phyloP scores from a whole-genome alignment of 2,113 vertebrate species.

The Panthera leo region DNA sequence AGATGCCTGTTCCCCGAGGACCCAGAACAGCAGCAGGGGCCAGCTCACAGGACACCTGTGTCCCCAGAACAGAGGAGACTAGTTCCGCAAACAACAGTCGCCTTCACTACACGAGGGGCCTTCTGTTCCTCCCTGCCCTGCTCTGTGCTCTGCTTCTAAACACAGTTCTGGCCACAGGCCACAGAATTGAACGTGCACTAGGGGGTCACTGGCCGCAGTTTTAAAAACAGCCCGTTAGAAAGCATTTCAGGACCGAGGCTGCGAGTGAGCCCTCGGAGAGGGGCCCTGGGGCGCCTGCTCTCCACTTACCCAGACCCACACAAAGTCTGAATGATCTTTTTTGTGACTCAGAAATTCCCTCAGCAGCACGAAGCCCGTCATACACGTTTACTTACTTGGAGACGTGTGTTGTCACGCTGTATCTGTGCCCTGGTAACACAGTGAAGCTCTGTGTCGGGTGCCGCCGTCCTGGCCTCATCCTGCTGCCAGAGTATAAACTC shows the following conservation, averaged over 20 bases:
- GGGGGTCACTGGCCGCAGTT: not conserved
- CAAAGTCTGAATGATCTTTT: not conserved
- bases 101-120: not conserved
- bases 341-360: not conserved
- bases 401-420: fast-evolving
- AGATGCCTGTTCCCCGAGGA: not conserved
- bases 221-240: no score
- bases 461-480: no score
- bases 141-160: not conserved
- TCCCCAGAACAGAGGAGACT: no score
- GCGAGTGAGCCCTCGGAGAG: not conserved
- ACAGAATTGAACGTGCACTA: no score
- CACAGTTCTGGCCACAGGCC: no score
- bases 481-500: not conserved
- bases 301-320: not conserved
- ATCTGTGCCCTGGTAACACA: not conserved
- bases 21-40: not conserved
- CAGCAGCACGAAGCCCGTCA: not conserved
- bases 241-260: no score
- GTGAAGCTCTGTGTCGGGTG: not conserved
- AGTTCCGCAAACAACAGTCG: no score
- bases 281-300: not conserved
- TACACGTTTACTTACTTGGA: not conserved
- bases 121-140: not conserved
- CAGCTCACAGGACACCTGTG: not conserved